Evolutionary conservation across 2,888 invertebrate species (phyloP).

Genomic region (Tetanocera ferruginea): DNA sequence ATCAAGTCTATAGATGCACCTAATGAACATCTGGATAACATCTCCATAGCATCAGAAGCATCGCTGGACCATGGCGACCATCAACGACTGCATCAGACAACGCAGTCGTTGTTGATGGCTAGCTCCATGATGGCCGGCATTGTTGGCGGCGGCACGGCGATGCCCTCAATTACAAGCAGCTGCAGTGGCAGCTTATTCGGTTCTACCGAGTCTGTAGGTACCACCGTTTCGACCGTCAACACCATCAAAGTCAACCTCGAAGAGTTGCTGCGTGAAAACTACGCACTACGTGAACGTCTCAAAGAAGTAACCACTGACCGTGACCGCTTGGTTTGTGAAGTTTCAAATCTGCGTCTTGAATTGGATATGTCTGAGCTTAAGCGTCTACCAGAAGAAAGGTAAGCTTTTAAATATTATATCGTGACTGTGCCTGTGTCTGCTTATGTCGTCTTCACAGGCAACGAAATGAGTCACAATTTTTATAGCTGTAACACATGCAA

Average conservation of each 20-base stretch:
- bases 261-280: constrained; percentile 66
- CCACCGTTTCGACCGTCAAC: constrained; percentile 46
- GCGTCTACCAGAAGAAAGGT: constrained; percentile 68
- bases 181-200: constrained; percentile 39
- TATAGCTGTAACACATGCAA: constrained; percentile 2
- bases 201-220: constrained; percentile 43
- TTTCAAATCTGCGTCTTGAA: constrained; percentile 68
- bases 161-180: background rate
- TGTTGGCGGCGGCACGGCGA: constrained; percentile 39
- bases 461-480: constrained; percentile 6
- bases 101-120: constrained; percentile 65
- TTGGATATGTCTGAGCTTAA: constrained; percentile 69
- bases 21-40: constrained; percentile 38
- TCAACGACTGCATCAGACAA: constrained; percentile 63
- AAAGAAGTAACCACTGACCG: constrained; percentile 66
- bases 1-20: background rate
- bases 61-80: constrained; percentile 47
- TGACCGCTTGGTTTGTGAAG: constrained; percentile 67
- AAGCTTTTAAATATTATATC: constrained; percentile 49
- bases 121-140: constrained; percentile 62
- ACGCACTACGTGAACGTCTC: constrained; percentile 62
- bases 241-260: constrained; percentile 58
- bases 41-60: constrained; percentile 44
- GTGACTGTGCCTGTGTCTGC: background rate
- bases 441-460: background rate